Percentiles rank a stretch among this genome's conserved stretches.
phyloP scores from a whole-genome alignment of 2,888 invertebrate species.

The Tetragonisca angustula region DNA sequence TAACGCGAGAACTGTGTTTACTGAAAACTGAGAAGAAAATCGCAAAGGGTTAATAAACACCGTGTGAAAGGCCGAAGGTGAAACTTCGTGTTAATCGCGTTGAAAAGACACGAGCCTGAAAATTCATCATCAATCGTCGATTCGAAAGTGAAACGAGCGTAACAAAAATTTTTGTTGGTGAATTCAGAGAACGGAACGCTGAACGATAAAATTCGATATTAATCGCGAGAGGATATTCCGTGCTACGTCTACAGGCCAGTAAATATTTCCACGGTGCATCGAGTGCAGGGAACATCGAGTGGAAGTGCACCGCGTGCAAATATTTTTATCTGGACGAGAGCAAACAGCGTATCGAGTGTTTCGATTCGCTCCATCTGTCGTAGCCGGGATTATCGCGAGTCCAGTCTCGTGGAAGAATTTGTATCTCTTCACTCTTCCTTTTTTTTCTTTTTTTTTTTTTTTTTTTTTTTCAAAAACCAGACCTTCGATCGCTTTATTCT shows the following conservation, averaged over 20 bases:
- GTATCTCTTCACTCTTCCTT: neutral
- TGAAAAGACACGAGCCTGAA: too few species aligned
- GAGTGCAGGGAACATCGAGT: neutral
- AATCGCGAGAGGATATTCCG: neutral
- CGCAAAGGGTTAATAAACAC: too few species aligned
- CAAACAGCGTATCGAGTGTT: slow-evolving; percentile 48
- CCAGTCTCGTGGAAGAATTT: slow-evolving; percentile 2
- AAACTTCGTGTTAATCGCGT: too few species aligned
- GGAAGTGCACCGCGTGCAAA: slow-evolving; percentile 50
- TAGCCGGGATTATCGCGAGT: slow-evolving; percentile 31
- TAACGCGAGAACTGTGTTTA: too few species aligned
- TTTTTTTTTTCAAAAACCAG: too few species aligned
- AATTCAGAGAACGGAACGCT: neutral
- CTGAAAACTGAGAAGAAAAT: too few species aligned
- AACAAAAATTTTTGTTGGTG: too few species aligned
- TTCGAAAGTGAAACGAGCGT: too few species aligned
- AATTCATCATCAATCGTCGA: too few species aligned
- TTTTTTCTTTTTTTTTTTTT: too few species aligned
- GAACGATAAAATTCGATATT: slow-evolving; percentile 1
- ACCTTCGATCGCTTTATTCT: too few species aligned
- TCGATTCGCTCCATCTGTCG: slow-evolving; percentile 56
- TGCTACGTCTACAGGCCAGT: neutral
- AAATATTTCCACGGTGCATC: neutral
- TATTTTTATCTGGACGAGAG: slow-evolving; percentile 60
- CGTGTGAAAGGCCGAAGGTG: too few species aligned